A percentile compares a stretch with the other conserved stretches of the same genome.
Evolutionary conservation across 2,888 invertebrate genomes (phyloP).

Genomic region (Rhingia rostrata): DNA sequence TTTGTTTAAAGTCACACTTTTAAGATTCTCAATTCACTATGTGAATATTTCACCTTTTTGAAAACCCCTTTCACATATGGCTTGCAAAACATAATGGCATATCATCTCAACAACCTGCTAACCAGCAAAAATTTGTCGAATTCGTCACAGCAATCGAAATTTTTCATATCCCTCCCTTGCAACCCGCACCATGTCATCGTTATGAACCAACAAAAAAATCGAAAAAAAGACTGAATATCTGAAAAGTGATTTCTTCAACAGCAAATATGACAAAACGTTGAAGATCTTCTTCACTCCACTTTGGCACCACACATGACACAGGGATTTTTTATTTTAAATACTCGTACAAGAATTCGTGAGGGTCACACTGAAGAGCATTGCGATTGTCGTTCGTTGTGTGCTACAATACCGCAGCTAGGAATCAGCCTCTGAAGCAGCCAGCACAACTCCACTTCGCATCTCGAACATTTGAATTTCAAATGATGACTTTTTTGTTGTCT

Average conservation of each 20-base stretch:
- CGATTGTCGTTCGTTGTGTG: slow-evolving; percentile 20
- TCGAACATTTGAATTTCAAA: slow-evolving; percentile 67
- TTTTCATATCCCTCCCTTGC: background rate
- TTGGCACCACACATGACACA: slow-evolving; percentile 23
- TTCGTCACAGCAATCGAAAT: slow-evolving; percentile 47
- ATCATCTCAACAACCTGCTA: no score
- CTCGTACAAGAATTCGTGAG: slow-evolving; percentile 43
- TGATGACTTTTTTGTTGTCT: slow-evolving; percentile 21
- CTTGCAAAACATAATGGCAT: no score
- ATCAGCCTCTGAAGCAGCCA: slow-evolving; percentile 30
- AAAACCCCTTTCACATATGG: no score
- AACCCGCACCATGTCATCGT: background rate
- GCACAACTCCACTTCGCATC: slow-evolving; percentile 52
- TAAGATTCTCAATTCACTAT: no score
- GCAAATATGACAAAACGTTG: slow-evolving; percentile 42
- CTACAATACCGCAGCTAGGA: background rate
- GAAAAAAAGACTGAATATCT: slow-evolving; percentile 27
- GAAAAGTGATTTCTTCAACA: slow-evolving; percentile 44
- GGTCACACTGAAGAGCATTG: slow-evolving; percentile 40
- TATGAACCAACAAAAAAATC: slow-evolving; percentile 48
- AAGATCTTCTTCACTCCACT: slow-evolving; percentile 23
- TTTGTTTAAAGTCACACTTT: no score
- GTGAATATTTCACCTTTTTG: no score
- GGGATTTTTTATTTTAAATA: background rate
- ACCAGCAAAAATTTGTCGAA: slow-evolving; percentile 50